These are phyloP conservation scores for Apodemus sylvaticus DNA, from an alignment of 2,113 vertebrate genomes.

Conservation along the genomic window DNA sequence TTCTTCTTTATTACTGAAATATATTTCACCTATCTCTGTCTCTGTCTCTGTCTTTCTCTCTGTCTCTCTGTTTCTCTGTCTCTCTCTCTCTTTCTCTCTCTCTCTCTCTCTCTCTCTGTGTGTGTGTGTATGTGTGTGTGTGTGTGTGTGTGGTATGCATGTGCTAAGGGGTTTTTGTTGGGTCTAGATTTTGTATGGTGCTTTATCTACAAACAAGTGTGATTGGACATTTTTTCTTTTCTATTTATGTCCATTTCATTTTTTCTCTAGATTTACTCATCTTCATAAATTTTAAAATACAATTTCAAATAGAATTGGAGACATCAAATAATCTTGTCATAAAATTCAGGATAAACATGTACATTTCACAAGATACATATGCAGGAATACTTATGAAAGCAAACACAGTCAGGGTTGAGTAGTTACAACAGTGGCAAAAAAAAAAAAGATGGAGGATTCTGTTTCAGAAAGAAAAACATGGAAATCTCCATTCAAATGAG, in stretches of 20 bases:
- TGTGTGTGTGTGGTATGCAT: no score
- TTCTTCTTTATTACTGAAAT: not conserved
- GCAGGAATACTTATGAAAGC: not conserved
- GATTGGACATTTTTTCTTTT: not conserved
- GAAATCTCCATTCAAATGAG: not conserved
- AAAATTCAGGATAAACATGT: no score
- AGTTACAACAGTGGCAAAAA: fast-evolving
- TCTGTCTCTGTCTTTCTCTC: not conserved
- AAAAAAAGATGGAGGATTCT: fast-evolving
- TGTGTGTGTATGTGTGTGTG: not conserved
- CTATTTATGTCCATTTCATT: not conserved
- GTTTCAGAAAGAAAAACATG: fast-evolving
- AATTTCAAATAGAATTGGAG: not conserved
- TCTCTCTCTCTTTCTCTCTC: not conserved
- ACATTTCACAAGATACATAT: not conserved
- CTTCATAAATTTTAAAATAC: not conserved
- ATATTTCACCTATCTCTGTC: not conserved
- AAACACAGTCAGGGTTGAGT: not conserved
- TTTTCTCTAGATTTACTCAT: not conserved
- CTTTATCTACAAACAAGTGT: not conserved
- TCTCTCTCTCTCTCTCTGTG: not conserved
- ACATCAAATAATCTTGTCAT: not conserved
- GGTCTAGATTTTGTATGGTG: not conserved
- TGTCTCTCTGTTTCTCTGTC: no score
- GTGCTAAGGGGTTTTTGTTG: not conserved